A percentile compares a stretch with the other conserved stretches of the same genome.
phyloP scores from a whole-genome alignment of 2,797 vertebrate genomes.

The Vireo griseus region DNA sequence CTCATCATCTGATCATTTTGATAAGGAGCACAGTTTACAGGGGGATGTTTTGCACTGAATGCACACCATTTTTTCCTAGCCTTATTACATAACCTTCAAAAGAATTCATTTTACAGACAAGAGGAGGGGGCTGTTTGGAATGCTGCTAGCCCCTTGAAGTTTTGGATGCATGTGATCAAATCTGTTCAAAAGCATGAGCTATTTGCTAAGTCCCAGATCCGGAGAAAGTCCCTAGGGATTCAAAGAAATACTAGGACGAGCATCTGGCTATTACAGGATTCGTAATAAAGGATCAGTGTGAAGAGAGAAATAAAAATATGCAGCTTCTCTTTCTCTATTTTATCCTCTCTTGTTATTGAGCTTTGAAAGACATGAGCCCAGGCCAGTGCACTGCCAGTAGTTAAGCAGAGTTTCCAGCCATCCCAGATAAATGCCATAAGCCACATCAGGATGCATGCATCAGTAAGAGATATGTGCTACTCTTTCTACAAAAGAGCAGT shows the following conservation, averaged over 20 bases:
- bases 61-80: not conserved
- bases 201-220: not conserved
- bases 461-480: not conserved
- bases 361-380: not conserved
- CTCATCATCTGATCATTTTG: not conserved
- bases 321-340: not conserved
- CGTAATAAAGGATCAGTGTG: not conserved
- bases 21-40: not conserved
- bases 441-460: not conserved
- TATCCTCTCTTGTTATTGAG: not conserved
- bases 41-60: not conserved
- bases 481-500: not conserved
- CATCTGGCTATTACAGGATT: not conserved
- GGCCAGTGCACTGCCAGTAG: not conserved
- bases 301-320: not conserved
- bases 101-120: not conserved
- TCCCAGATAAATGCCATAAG: not conserved
- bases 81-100: not conserved
- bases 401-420: not conserved
- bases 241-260: not conserved
- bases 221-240: not conserved
- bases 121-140: not conserved
- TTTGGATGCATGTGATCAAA: not conserved
- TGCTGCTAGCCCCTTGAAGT: not conserved
- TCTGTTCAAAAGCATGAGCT: not conserved